phyloP scores from a whole-genome alignment of 2,113 vertebrate species.

The Corydoras maculifer region DNA sequence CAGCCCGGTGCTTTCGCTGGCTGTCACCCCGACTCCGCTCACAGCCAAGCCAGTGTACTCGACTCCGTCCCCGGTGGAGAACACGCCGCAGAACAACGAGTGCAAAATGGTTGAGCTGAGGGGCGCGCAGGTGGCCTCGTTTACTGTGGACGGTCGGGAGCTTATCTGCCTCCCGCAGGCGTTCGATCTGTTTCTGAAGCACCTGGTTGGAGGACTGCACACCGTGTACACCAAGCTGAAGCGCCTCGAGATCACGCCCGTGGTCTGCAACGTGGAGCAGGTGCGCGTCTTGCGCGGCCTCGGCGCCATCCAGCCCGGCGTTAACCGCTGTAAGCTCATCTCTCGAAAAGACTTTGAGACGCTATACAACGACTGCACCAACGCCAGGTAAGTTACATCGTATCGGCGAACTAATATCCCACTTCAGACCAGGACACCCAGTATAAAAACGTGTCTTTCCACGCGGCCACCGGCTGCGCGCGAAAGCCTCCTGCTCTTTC shows the following conservation, averaged over 20 bases:
- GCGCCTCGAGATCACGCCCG: conserved; percentile 95
- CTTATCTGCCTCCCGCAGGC: conserved; percentile 98
- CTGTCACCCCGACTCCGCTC: conserved; percentile 55
- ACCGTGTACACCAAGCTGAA: conserved; percentile 99
- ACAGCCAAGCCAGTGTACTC: conserved; percentile 91
- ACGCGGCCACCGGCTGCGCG: too few species aligned
- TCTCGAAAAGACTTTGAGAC: conserved; percentile 98
- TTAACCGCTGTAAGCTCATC: conserved; percentile 98
- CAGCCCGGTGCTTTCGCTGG: conserved; percentile 70
- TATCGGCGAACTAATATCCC: neutral
- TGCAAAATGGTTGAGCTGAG: conserved; percentile 97
- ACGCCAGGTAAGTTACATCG: conserved; percentile 76
- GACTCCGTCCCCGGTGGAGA: conserved; percentile 95
- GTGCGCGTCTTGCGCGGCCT: conserved; percentile 94
- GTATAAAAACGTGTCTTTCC: neutral
- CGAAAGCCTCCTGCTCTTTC: too few species aligned
- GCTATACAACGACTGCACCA: conserved; percentile 97
- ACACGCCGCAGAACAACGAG: conserved; percentile 98
- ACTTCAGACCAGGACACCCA: neutral
- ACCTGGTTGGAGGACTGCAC: conserved; percentile 96
- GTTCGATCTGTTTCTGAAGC: conserved; percentile 98
- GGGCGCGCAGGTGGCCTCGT: conserved; percentile 94
- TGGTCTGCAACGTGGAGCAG: conserved; percentile 98
- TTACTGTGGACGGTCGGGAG: conserved; percentile 94
- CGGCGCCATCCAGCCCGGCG: conserved; percentile 94